Percentiles rank a stretch among this genome's conserved stretches.
Evolutionary conservation across 2,113 vertebrate genomes (phyloP).

Genomic region (Ivindomyrus marchei): DNA sequence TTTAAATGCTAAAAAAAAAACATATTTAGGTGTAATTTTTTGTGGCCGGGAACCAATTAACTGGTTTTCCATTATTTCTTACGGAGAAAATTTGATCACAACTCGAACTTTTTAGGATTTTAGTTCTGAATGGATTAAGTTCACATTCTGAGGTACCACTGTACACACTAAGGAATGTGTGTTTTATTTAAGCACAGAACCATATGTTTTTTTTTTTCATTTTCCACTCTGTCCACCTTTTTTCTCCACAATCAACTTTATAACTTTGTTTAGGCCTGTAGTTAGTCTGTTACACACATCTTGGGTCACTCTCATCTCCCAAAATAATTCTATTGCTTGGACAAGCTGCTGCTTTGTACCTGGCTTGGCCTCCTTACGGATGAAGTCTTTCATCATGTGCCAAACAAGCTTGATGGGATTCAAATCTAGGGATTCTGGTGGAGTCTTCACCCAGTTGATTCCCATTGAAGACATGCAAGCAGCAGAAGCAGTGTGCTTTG

Average conservation of each 20-base stretch:
- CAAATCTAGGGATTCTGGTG: background rate
- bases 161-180: background rate
- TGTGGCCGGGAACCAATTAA: too few species aligned
- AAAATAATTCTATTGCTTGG: background rate
- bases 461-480: background rate
- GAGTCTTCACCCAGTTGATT: constrained; percentile 6
- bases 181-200: background rate
- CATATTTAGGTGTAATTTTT: too few species aligned
- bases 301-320: background rate
- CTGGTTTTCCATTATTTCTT: too few species aligned
- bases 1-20: too few species aligned
- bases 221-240: background rate
- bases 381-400: background rate
- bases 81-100: too few species aligned
- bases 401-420: background rate
- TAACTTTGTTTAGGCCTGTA: background rate
- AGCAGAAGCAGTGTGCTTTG: background rate
- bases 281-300: background rate
- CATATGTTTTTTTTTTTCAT: background rate
- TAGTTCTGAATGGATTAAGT: too few species aligned
- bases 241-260: background rate
- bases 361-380: background rate
- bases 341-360: background rate
- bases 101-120: too few species aligned
- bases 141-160: too few species aligned